Percentiles rank a stretch among this genome's conserved stretches.
Conservation (phyloP, 2,797 vertebrate species). For the Notolepis coatsorum region DNA sequence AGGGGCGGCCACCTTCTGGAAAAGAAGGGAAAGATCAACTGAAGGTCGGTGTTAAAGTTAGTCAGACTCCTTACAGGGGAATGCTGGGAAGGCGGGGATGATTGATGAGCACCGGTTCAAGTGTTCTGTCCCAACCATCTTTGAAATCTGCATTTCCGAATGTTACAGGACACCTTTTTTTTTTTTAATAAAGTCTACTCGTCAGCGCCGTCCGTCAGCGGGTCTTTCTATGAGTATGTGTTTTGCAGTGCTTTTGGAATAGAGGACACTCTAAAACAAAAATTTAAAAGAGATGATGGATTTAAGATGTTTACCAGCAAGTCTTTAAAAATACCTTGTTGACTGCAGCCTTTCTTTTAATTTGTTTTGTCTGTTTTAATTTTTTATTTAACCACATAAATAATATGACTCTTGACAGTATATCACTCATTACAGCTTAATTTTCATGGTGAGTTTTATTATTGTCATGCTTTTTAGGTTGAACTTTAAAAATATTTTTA, state of each 20-base stretch:
- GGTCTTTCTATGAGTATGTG: constrained; percentile 31
- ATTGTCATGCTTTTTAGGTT: background rate
- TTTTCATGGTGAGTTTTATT: background rate
- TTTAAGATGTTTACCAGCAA: constrained; percentile 18
- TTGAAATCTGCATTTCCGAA: constrained; percentile 22
- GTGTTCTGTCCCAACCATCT: constrained; percentile 8
- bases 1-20: too few species aligned
- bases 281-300: constrained; percentile 3
- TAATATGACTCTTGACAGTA: constrained; percentile 16
- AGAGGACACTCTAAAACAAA: constrained; percentile 2
- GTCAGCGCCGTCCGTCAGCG: constrained; percentile 15
- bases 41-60: constrained; percentile 39
- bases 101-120: constrained; percentile 31
- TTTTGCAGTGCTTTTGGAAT: constrained; percentile 46
- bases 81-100: constrained; percentile 30
- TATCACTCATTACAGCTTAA: constrained; percentile 5
- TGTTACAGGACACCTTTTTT: constrained; percentile 35
- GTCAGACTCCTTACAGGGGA: background rate
- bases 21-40: constrained; percentile 24
- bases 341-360: constrained; percentile 12
- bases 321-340: constrained; percentile 4
- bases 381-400: constrained; percentile 16
- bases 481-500: too few species aligned
- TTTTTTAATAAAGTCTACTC: constrained; percentile 32
- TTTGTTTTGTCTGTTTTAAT: background rate